These are phyloP conservation scores for Apocheima hispidaria DNA, from an alignment of 2,888 invertebrate genomes.

Conservation along the genomic window DNA sequence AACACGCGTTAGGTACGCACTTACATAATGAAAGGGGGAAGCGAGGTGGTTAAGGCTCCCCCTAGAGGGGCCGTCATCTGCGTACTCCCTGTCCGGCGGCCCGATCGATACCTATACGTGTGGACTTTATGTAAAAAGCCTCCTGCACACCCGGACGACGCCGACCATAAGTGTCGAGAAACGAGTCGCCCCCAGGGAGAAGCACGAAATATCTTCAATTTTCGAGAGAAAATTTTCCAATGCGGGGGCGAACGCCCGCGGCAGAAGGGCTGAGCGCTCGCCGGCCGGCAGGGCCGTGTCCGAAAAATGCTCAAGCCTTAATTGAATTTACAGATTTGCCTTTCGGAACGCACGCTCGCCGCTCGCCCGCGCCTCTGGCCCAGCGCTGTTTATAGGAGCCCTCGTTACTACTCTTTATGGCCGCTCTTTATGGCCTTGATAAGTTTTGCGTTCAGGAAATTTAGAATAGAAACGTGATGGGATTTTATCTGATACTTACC, in stretches of 20 bases:
- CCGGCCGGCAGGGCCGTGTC: conserved; percentile 74
- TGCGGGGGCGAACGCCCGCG: conserved; percentile 82
- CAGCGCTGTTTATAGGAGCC: conserved; percentile 69
- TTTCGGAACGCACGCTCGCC: conserved; percentile 75
- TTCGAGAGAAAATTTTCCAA: conserved; percentile 86
- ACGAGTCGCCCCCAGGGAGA: conserved; percentile 84
- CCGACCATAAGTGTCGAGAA: conserved; percentile 86
- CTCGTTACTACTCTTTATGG: conserved; percentile 72
- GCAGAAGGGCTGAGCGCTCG: conserved; percentile 78
- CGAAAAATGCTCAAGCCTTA: conserved; percentile 84
- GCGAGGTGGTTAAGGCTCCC: conserved; percentile 64
- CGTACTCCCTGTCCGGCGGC: conserved; percentile 84
- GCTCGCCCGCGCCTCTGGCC: conserved; percentile 35
- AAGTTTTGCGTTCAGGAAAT: conserved; percentile 58
- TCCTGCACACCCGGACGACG: conserved; percentile 84
- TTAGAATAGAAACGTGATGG: conserved; percentile 29
- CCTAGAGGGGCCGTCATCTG: conserved; percentile 78
- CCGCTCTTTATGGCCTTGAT: conserved; percentile 56
- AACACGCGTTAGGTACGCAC: conserved; percentile 85
- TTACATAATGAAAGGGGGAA: conserved; percentile 86
- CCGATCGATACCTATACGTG: conserved; percentile 86
- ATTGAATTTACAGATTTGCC: conserved; percentile 85
- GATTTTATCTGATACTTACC: conserved; percentile 4
- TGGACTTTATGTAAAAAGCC: conserved; percentile 86
- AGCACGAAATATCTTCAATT: conserved; percentile 85